Percentiles rank a stretch among this genome's conserved stretches.
Evolutionary conservation across 2,113 vertebrate genomes (phyloP).

Genomic region (Nesospiza acunhae): DNA sequence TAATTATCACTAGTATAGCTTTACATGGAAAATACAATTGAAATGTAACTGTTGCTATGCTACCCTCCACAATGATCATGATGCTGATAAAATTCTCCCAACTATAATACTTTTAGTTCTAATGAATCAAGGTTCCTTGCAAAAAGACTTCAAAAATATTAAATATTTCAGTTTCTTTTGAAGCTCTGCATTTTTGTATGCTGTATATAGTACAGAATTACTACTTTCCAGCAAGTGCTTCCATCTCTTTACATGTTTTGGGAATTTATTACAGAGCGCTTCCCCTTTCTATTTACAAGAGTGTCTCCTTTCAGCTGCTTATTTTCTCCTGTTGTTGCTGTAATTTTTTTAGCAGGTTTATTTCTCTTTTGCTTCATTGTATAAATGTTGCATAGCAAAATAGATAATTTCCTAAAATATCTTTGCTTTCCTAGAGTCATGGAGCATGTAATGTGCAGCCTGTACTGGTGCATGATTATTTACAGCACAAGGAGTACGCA

Average conservation of each 20-base stretch:
- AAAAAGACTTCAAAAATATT: neutral
- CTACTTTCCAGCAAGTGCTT: neutral
- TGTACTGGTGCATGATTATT: neutral
- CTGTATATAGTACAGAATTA: neutral
- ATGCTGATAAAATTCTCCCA: neutral
- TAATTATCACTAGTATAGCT: neutral
- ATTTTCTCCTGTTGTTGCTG: conserved; percentile 20
- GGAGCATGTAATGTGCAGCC: neutral
- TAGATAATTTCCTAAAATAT: neutral
- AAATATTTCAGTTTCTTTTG: neutral
- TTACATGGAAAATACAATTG: neutral
- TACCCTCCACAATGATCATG: neutral
- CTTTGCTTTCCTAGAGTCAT: neutral
- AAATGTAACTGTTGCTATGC: neutral
- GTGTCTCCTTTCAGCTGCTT: neutral
- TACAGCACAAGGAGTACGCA: neutral
- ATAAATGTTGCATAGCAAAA: neutral
- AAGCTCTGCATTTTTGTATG: neutral
- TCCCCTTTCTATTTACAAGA: neutral
- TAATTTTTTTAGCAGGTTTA: conserved; percentile 30
- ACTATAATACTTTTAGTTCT: neutral
- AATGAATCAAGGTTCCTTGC: neutral
- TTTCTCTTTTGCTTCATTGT: neutral
- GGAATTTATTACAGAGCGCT: neutral
- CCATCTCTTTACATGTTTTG: neutral